phyloP scores from a whole-genome alignment of 1,140 invertebrate genomes.

The Psilanteris sp. region DNA sequence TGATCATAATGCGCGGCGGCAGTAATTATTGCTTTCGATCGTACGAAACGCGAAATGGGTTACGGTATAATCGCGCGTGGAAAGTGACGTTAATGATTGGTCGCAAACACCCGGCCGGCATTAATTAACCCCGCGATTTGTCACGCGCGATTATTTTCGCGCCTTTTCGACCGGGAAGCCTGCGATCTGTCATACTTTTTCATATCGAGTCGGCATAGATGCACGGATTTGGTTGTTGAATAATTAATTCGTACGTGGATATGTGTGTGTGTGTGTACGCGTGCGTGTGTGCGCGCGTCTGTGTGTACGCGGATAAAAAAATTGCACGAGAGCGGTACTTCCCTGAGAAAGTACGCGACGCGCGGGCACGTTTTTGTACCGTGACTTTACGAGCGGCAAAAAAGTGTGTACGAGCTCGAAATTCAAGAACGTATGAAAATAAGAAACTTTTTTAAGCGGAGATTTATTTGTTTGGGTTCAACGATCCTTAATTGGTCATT shows the following conservation, averaged over 20 bases:
- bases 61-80: constrained; percentile 45
- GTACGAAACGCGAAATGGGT: constrained; percentile 26
- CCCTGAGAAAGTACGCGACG: constrained; percentile 32
- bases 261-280: too few relatives aligned
- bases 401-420: constrained; percentile 13
- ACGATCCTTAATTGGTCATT: constrained; percentile 35
- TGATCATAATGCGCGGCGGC: constrained; percentile 42
- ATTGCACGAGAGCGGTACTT: constrained; percentile 4
- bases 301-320: not conserved
- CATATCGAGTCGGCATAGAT: not conserved
- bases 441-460: constrained; percentile 11
- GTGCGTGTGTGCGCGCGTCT: too few relatives aligned
- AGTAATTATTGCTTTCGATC: constrained; percentile 52
- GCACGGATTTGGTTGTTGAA: constrained; percentile 5
- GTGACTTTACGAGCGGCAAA: constrained; percentile 27
- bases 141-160: constrained; percentile 37
- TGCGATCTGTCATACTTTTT: constrained; percentile 36
- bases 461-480: constrained; percentile 30
- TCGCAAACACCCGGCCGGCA: constrained; percentile 29
- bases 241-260: constrained; percentile 6
- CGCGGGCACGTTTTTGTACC: constrained; percentile 34
- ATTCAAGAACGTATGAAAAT: constrained; percentile 10
- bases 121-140: constrained; percentile 51
- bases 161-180: constrained; percentile 2
- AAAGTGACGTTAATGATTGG: constrained; percentile 44